These are phyloP conservation scores for Chrysogorgia sp. DNA, from an alignment of 92 coral and sea anemone genomes.

Conservation along the genomic window DNA sequence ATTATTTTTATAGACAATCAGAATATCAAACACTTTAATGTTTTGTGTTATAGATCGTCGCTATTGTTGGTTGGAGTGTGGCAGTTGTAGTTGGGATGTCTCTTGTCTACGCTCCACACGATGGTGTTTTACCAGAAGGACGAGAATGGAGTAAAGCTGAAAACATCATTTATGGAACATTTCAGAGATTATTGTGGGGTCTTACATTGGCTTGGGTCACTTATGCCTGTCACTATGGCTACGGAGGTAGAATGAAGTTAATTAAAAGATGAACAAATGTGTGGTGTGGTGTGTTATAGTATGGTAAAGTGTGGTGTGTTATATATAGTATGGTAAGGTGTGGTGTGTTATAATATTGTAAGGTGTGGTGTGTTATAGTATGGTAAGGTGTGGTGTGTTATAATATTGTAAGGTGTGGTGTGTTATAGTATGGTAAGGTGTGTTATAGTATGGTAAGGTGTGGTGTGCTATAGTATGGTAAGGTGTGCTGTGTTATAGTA, in stretches of 20 bases:
- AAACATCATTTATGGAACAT: constrained; percentile 73
- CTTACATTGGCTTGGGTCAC: constrained; percentile 89
- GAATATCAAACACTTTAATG: not conserved
- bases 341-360: too few species aligned
- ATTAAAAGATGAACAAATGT: not conserved
- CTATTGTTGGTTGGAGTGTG: constrained; percentile 64
- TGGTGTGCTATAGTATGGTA: too few species aligned
- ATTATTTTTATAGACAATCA: not conserved
- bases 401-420: not conserved
- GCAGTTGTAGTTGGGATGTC: constrained; percentile 60
- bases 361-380: not conserved
- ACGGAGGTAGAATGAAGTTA: constrained; percentile 74
- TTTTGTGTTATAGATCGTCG: constrained; percentile 32
- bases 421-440: not conserved
- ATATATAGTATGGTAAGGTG: not conserved
- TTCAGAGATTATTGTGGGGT: constrained; percentile 74
- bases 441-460: too few species aligned
- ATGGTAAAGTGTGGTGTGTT: not conserved
- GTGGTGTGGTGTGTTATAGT: not conserved
- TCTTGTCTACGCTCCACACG: constrained; percentile 74
- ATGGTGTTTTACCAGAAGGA: constrained; percentile 52
- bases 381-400: not conserved
- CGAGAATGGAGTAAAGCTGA: constrained; percentile 67
- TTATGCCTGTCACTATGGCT: constrained; percentile 83
- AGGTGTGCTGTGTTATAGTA: too few species aligned